Conservation (phyloP, 2,797 vertebrate genomes). For the Natrix natrix region DNA sequence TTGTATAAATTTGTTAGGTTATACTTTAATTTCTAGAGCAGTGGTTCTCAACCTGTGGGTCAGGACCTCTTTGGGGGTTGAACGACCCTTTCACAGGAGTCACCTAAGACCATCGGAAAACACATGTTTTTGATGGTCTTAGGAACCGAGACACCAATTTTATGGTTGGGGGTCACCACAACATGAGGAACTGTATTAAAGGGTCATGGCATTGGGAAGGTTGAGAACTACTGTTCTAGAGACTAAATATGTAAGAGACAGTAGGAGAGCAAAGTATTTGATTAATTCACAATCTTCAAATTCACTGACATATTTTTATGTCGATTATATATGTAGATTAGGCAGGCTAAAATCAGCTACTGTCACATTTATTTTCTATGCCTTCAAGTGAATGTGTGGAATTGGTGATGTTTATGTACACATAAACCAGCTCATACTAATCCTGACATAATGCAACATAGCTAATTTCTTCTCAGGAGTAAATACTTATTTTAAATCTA, state of each 20-base stretch:
- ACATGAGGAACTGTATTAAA: too few relatives aligned
- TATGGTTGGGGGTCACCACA: too few relatives aligned
- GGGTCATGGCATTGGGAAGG: too few relatives aligned
- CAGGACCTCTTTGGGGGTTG: too few relatives aligned
- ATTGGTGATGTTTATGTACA: background rate
- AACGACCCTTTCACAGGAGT: too few relatives aligned
- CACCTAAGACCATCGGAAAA: too few relatives aligned
- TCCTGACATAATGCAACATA: background rate
- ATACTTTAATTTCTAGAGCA: background rate
- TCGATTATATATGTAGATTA: background rate
- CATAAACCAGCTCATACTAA: background rate
- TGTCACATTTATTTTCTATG: background rate
- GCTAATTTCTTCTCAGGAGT: background rate
- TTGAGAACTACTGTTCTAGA: too few relatives aligned
- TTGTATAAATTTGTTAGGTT: background rate
- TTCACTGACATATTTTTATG: background rate
- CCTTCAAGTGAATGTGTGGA: background rate
- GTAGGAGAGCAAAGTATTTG: background rate
- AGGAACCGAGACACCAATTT: too few relatives aligned
- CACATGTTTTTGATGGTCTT: too few relatives aligned
- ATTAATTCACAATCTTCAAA: background rate
- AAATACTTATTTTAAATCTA: background rate
- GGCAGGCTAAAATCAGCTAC: background rate
- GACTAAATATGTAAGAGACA: background rate
- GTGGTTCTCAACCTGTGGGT: too few relatives aligned